Evolutionary conservation across 2,113 vertebrate species (phyloP).

Genomic region (Notothenia rossii): DNA sequence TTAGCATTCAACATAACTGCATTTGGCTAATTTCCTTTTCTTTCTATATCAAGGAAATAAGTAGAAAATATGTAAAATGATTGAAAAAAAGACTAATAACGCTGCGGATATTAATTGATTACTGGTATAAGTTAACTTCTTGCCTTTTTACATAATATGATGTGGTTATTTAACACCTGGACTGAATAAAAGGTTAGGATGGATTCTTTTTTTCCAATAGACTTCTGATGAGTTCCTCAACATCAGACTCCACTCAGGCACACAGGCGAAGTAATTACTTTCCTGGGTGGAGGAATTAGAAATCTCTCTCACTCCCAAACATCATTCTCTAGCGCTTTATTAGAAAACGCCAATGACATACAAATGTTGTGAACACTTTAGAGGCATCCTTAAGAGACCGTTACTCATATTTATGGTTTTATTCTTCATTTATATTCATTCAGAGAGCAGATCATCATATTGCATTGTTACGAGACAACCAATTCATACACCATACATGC

Average conservation of each 20-base stretch:
- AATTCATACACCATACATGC: background rate
- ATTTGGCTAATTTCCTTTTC: background rate
- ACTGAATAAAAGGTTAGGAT: slow-evolving; percentile 14
- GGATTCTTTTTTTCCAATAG: background rate
- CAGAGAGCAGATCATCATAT: slow-evolving; percentile 17
- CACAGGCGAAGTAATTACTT: slow-evolving; percentile 14
- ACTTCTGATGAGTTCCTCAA: slow-evolving; percentile 6
- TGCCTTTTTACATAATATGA: background rate
- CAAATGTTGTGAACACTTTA: slow-evolving; percentile 19
- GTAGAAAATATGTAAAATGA: background rate
- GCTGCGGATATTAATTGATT: background rate
- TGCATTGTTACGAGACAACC: slow-evolving; percentile 22
- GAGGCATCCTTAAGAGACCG: slow-evolving; percentile 1
- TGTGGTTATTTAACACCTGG: background rate
- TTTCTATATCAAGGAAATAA: too few relatives aligned
- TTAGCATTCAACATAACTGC: background rate
- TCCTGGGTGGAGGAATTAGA: slow-evolving; percentile 28
- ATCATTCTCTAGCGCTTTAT: slow-evolving; percentile 20
- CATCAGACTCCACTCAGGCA: slow-evolving; percentile 21
- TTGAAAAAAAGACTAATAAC: background rate
- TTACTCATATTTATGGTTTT: slow-evolving; percentile 22
- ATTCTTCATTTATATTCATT: slow-evolving; percentile 41
- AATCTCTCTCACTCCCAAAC: background rate
- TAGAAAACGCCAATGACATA: slow-evolving; percentile 6
- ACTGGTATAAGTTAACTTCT: background rate